Conservation (phyloP, 1,140 invertebrate genomes). For the Orussus abietinus region DNA sequence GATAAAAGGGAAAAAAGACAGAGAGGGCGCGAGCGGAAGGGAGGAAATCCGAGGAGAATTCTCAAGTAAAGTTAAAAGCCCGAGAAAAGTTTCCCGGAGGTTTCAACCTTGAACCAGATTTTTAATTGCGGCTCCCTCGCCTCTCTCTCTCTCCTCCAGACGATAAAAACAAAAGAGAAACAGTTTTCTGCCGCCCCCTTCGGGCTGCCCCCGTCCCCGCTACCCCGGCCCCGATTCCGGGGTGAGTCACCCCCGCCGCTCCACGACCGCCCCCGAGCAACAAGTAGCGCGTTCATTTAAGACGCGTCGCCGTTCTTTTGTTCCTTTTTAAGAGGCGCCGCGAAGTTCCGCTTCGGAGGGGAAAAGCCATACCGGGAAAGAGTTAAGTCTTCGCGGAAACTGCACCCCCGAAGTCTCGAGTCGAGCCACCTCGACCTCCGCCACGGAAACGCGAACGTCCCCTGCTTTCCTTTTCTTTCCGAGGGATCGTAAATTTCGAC, state of each 20-base stretch:
- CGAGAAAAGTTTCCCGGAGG: conserved; percentile 26
- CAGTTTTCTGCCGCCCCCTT: conserved; percentile 39
- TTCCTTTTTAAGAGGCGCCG: conserved; percentile 47
- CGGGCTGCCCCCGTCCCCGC: conserved; percentile 16
- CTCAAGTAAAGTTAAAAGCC: neutral
- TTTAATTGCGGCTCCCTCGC: conserved; percentile 47
- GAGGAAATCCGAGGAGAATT: conserved; percentile 26
- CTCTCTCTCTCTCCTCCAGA: conserved; percentile 25
- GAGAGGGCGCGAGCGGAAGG: conserved; percentile 19
- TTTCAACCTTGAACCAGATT: conserved; percentile 52
- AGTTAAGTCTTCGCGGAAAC: no score
- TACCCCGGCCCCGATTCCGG: conserved; percentile 20
- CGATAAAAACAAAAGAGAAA: conserved; percentile 51
- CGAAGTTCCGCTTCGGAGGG: conserved; percentile 42
- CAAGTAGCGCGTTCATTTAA: conserved; percentile 56
- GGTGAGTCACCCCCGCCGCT: neutral
- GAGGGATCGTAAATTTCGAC: neutral
- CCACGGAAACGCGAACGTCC: no score
- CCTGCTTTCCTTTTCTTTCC: no score
- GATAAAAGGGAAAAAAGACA: conserved; percentile 13
- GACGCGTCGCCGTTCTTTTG: conserved; percentile 53
- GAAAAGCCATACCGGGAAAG: conserved; percentile 11
- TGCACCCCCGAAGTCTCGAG: no score
- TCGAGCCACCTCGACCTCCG: no score
- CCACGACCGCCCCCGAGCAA: conserved; percentile 45